Conservation (phyloP, 2,888 invertebrate genomes). For the Athalia rosae region DNA sequence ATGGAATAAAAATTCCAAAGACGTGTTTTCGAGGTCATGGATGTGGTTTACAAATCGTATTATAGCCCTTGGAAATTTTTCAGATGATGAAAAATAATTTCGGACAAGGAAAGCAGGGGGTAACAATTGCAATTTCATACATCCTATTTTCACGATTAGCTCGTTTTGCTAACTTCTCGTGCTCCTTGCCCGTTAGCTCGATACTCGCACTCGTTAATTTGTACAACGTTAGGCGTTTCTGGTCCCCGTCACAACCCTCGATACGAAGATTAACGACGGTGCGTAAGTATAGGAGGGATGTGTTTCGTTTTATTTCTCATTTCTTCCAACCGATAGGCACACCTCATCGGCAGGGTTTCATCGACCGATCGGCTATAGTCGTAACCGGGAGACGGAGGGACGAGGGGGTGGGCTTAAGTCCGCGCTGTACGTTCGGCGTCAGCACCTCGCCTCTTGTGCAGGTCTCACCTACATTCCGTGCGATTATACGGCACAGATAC, state of each 20-base stretch:
- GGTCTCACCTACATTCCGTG: constrained; percentile 64
- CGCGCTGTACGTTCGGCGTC: constrained; percentile 62
- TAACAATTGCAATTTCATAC: too few species aligned
- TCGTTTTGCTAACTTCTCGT: too few species aligned
- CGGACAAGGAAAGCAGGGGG: not conserved
- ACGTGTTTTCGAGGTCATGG: too few species aligned
- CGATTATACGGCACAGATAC: constrained; percentile 16
- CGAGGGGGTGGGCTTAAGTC: constrained; percentile 61
- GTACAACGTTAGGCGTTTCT: too few species aligned
- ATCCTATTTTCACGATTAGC: too few species aligned
- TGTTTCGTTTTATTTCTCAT: not conserved
- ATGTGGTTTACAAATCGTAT: too few species aligned
- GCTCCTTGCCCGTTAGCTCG: too few species aligned
- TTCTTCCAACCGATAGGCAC: constrained; percentile 53
- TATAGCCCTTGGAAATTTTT: too few species aligned
- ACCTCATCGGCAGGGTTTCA: constrained; percentile 67
- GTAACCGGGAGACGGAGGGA: constrained; percentile 45
- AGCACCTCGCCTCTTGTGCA: constrained; percentile 64
- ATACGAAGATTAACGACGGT: not conserved
- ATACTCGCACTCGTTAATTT: too few species aligned
- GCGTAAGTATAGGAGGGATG: not conserved
- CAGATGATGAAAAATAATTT: not conserved
- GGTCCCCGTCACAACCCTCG: too few species aligned
- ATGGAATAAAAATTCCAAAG: too few species aligned
- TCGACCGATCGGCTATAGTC: constrained; percentile 66